phyloP scores from a whole-genome alignment of 1,140 invertebrate genomes.

The Centruroides sculpturatus region DNA sequence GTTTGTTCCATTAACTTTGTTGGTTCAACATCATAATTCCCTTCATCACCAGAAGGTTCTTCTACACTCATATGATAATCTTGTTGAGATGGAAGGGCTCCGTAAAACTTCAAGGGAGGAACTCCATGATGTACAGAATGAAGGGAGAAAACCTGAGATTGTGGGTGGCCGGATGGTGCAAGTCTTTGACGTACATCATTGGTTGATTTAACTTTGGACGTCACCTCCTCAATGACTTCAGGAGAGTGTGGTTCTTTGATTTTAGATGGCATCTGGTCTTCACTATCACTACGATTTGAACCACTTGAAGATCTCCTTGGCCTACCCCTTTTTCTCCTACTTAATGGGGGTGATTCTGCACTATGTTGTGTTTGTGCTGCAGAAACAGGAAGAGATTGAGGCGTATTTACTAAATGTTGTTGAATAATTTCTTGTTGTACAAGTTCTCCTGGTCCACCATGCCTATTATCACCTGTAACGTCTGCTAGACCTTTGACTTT shows the following conservation, averaged over 20 bases:
- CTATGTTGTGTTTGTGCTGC: constrained; percentile 1
- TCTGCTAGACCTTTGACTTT: constrained; percentile 75
- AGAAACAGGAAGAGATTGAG: constrained; percentile 1
- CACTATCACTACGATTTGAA: constrained; percentile 13
- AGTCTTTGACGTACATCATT: background rate
- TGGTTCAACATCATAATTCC: constrained; percentile 2
- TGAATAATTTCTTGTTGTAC: background rate
- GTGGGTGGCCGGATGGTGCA: background rate
- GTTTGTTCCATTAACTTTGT: constrained; percentile 11
- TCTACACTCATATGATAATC: constrained; percentile 10
- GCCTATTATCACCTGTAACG: constrained; percentile 34
- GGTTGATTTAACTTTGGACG: constrained; percentile 3
- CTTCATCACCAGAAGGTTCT: constrained; percentile 7
- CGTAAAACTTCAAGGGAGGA: background rate
- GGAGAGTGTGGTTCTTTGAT: constrained; percentile 14
- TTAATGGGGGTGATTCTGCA: constrained; percentile 7
- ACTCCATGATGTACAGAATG: constrained; percentile 1
- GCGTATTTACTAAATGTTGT: background rate
- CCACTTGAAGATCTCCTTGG: constrained; percentile 8
- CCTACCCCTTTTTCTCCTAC: constrained; percentile 5
- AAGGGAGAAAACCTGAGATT: constrained; percentile 14
- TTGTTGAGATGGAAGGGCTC: constrained; percentile 3
- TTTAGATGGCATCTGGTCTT: constrained; percentile 8
- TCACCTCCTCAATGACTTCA: constrained; percentile 11
- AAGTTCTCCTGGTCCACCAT: background rate